Evolutionary conservation across 92 coral and sea anemone genomes (phyloP).

Genomic region (Pocillopora grandis): DNA sequence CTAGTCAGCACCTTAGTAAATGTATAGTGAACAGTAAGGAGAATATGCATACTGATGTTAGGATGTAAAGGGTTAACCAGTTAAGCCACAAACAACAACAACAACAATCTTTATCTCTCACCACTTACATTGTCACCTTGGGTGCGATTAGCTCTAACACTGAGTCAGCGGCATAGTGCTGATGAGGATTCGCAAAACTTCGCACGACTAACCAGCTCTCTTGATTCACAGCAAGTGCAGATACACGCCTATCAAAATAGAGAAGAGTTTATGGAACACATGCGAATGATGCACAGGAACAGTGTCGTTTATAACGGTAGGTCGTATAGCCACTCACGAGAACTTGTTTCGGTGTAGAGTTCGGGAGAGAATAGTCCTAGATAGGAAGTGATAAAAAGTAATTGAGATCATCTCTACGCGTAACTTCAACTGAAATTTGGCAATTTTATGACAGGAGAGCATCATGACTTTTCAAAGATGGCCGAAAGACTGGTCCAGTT

Average conservation of each 20-base stretch:
- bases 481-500: slow-evolving; percentile 72
- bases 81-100: too few relatives aligned
- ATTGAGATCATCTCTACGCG: too few relatives aligned
- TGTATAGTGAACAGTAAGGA: too few relatives aligned
- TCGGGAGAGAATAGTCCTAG: too few relatives aligned
- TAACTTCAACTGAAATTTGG: background rate
- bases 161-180: background rate
- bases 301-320: slow-evolving; percentile 90
- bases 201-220: background rate
- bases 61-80: too few relatives aligned
- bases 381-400: too few relatives aligned
- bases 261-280: slow-evolving; percentile 93
- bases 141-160: background rate
- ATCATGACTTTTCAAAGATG: slow-evolving; percentile 84
- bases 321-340: slow-evolving; percentile 1
- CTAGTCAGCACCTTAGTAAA: too few relatives aligned
- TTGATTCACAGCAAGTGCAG: slow-evolving; percentile 78
- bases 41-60: too few relatives aligned
- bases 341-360: background rate
- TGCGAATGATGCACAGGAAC: slow-evolving; percentile 75
- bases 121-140: too few relatives aligned
- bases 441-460: slow-evolving; percentile 62
- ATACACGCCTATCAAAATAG: slow-evolving; percentile 84
- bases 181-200: too few relatives aligned
- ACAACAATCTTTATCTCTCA: too few relatives aligned